Conservation (phyloP, 2,888 invertebrate genomes). For the Amphimallon solstitiale region DNA sequence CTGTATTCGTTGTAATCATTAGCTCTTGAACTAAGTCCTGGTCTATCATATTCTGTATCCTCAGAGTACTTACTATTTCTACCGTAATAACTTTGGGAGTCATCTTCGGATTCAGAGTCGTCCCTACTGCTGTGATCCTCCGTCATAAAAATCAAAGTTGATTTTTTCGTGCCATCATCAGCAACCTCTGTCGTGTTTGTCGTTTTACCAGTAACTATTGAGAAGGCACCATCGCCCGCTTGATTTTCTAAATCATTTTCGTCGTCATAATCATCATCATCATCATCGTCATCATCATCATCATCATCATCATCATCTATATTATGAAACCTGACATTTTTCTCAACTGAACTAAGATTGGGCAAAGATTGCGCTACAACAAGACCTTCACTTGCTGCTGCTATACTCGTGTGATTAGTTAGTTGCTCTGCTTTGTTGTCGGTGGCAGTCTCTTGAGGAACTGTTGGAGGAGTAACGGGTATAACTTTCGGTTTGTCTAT, state of each 20-base stretch:
- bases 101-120: slow-evolving; percentile 4
- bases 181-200: not conserved
- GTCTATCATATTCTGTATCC: not conserved
- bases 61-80: not conserved
- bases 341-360: too few relatives aligned
- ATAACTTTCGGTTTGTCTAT: slow-evolving; percentile 19
- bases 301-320: slow-evolving; percentile 14
- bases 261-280: slow-evolving; percentile 29
- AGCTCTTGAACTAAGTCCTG: too few relatives aligned
- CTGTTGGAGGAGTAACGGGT: slow-evolving; percentile 16
- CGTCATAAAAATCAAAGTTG: slow-evolving; percentile 44
- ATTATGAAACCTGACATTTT: too few relatives aligned
- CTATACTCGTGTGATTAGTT: not conserved
- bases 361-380: too few relatives aligned
- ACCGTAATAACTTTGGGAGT: not conserved
- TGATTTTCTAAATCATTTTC: not conserved
- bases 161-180: slow-evolving; percentile 35
- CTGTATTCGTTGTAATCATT: slow-evolving; percentile 47
- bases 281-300: slow-evolving; percentile 1
- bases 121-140: slow-evolving; percentile 39
- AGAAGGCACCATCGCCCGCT: not conserved
- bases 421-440: slow-evolving; percentile 34
- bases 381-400: too few relatives aligned
- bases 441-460: slow-evolving; percentile 32
- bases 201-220: not conserved